Percentiles rank a stretch among this genome's conserved stretches.
Conservation (phyloP, 2,797 vertebrate species). For the Ibycter americanus region DNA sequence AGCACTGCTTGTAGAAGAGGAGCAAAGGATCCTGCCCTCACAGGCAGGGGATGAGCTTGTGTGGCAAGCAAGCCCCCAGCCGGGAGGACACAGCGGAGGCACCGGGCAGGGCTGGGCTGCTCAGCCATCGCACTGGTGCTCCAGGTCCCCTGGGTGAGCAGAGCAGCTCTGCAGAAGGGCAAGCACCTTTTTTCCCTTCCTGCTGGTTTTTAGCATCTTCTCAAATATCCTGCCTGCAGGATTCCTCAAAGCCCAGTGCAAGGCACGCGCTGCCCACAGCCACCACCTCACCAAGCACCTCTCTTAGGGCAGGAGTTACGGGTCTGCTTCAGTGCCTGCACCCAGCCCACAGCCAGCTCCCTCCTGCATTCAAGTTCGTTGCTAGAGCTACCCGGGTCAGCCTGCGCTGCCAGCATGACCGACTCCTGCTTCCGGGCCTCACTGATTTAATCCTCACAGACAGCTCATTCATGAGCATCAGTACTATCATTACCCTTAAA, state of each 20-base stretch:
- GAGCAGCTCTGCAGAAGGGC: not conserved
- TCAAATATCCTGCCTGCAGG: not conserved
- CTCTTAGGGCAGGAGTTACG: not conserved
- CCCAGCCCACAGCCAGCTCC: not conserved
- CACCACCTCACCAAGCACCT: not conserved
- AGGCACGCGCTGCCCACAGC: not conserved
- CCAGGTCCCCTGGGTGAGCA: not conserved
- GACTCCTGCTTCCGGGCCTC: not conserved
- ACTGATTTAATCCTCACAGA: not conserved
- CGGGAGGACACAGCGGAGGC: not conserved
- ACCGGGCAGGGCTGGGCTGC: not conserved
- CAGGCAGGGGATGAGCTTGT: not conserved
- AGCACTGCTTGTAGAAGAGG: not conserved
- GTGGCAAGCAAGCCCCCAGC: not conserved
- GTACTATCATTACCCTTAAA: accelerated
- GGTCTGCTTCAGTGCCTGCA: accelerated
- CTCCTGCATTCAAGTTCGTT: not conserved
- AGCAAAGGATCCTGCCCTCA: not conserved
- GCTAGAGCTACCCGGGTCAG: not conserved
- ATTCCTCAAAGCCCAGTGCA: not conserved
- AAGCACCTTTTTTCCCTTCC: not conserved
- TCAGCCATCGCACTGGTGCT: not conserved
- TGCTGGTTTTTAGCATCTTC: not conserved
- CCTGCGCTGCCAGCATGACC: no score
- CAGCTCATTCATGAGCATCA: accelerated